Percentiles rank a stretch among this genome's conserved stretches.
These are phyloP conservation scores for Otis tarda DNA, from an alignment of 2,113 vertebrate genomes.

Conservation along the genomic window DNA sequence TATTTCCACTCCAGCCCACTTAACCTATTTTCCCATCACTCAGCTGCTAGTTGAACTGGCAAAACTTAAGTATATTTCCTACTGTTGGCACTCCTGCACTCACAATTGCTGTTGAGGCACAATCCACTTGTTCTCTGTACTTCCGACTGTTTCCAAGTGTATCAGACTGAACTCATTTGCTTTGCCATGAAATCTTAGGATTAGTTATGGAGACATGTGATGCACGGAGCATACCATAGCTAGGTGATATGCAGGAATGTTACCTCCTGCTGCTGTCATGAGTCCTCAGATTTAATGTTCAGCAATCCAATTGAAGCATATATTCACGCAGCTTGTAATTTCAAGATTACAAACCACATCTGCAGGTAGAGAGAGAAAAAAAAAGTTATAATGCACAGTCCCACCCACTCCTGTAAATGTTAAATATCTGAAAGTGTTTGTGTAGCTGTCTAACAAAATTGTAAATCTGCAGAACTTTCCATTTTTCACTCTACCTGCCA, in stretches of 20 bases:
- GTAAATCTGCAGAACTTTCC: neutral
- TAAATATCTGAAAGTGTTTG: neutral
- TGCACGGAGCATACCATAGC: neutral
- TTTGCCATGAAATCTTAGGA: neutral
- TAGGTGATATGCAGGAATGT: neutral
- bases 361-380: neutral
- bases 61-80: neutral
- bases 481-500: neutral
- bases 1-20: neutral
- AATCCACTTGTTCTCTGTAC: neutral
- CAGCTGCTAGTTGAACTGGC: neutral
- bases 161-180: neutral
- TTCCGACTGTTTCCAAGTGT: neutral
- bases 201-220: rapidly evolving
- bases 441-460: neutral
- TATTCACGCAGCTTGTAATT: neutral
- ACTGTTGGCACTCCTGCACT: neutral
- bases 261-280: neutral
- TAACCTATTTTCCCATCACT: neutral
- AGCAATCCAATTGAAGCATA: neutral
- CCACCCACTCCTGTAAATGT: neutral
- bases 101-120: neutral
- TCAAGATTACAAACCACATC: neutral
- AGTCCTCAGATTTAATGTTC: neutral
- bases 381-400: neutral